Base-by-base conservation (phyloP, 1,140 invertebrate genomes). In the Ylistrum balloti region DNA sequence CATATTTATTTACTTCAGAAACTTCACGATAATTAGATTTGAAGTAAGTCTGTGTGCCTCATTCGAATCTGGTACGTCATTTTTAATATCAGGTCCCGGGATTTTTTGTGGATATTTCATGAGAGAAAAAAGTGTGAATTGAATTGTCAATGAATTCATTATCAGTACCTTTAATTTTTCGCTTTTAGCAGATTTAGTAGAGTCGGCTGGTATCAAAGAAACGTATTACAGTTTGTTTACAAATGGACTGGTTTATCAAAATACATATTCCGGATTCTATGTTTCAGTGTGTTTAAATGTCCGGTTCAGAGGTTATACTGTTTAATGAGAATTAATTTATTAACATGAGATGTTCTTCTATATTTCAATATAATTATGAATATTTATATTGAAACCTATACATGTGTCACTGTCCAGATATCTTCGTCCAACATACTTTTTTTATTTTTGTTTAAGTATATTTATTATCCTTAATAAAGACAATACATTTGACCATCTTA, bases 371-470 rank as follows among this genome's bases (percentile, higher is more conserved):
- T 74, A 74, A 1, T 74, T 74, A 74, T 74, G 56, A 28, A 74
- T 74, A 74, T 74, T 74, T 28, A 74, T 74, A 74, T 74, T 74
- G 56, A 74, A n/a, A 45, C 10, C 41, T 45, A 45, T 17, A 9
- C 20, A 45, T 45, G 17, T 45, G 41, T 28, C 28, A 28, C 22
- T 74, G 56, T 74, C 56, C 56, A 74, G 22, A 74, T 28, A 22
- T 74, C 56, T 74, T 74, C 56, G 56, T 74, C 56, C 56, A 74
- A 28, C 56, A 74, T 74, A n/a, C 56, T 74, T 74, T 74, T 22
- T 5, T 74, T n/a, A n/a, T 74, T 74, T 5, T 28, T 74, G 28
- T 74, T 74, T 74, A 28, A 28, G 7, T 74, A 28, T 74, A n/a
- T 74, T n/a, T n/a, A 28, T 74, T n/a, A 74, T 28, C 22, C 56